Base-by-base conservation (phyloP, 2,113 vertebrate genomes). In the Xenopus laevis region DNA sequence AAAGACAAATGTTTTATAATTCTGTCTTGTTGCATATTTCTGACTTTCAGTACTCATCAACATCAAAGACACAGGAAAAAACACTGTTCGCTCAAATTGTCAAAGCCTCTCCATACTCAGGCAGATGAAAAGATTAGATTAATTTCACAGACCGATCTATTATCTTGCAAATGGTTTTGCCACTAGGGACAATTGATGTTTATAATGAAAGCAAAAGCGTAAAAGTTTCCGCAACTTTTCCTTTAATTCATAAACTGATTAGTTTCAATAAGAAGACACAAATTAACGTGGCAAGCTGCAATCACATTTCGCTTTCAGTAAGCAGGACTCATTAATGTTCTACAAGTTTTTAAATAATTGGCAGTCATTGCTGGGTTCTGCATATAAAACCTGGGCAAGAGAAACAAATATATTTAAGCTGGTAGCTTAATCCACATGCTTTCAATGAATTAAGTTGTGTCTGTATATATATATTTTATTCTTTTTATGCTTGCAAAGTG, bases 1-100 rank as follows among this genome's bases (percentile, higher is more conserved):
- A 46, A 45, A 65, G 63, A 65, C 40, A 46, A 46, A 65, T 65
- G 33, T 46, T 65, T 20, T 16, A 46, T 65, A 65, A 11, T 65
- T 65, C 44, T 45, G 63, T 65, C n/a, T 45, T 65, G 33, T 65
- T 40, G 13, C 33, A 65, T 65, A 45, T 45, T 65, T 46, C 44
- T 65, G 40, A 65, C 20, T 17, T 65, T 40, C 40, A 65, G 33
- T 16, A 17, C 40, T 65, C 63, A 65, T 33, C 9, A 65, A 65
- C 27, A 18, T 55, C 53, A 65, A 65, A 18, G 16, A 65, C 13
- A 40, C 20, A 46, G n/a, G 17, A 65, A 65, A n/a, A 64, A 17
- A 46, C 33, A 65, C 40, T 46, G n/a, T 65, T 65, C n/a, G 44
- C 17, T 44, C 15, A 65, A n/a, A 65, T 65, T 46, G 15, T 46